Conservation (phyloP, 2,797 vertebrate genomes). For the Notamacropus eugenii region DNA sequence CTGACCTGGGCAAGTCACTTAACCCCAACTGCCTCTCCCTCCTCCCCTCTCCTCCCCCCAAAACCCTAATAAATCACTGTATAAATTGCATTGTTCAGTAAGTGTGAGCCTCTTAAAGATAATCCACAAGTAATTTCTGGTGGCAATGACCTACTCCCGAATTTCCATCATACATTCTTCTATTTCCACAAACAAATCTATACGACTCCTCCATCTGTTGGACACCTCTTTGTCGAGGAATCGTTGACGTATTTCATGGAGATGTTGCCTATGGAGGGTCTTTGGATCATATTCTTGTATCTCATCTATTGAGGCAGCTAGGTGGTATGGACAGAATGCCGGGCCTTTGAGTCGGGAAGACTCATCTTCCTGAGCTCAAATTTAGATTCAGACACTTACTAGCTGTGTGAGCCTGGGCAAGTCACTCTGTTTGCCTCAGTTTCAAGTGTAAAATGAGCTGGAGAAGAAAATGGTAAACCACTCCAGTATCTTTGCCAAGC, state of each 20-base stretch:
- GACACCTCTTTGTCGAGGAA: not conserved
- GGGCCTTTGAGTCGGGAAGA: too few species aligned
- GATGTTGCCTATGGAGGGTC: not conserved
- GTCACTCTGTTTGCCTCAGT: not conserved
- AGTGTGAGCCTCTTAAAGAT: not conserved
- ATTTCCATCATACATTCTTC: not conserved
- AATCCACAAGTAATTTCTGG: not conserved
- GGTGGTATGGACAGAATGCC: too few species aligned
- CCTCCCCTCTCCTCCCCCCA: too few species aligned
- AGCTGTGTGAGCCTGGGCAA: too few species aligned
- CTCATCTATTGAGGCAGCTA: not conserved
- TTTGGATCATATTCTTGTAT: not conserved
- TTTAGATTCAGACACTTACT: too few species aligned
- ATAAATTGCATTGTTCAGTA: not conserved
- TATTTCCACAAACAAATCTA: not conserved
- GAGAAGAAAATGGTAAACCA: not conserved
- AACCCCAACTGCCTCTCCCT: too few species aligned
- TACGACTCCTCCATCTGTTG: not conserved
- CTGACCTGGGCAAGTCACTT: not conserved
- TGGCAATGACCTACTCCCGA: not conserved
- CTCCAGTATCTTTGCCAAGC: not conserved
- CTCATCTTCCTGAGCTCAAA: too few species aligned
- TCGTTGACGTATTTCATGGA: not conserved
- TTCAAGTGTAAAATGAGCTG: not conserved
- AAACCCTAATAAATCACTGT: not conserved